Base-by-base conservation (phyloP, 2,888 invertebrate genomes). In the Boloria euphrosyne region DNA sequence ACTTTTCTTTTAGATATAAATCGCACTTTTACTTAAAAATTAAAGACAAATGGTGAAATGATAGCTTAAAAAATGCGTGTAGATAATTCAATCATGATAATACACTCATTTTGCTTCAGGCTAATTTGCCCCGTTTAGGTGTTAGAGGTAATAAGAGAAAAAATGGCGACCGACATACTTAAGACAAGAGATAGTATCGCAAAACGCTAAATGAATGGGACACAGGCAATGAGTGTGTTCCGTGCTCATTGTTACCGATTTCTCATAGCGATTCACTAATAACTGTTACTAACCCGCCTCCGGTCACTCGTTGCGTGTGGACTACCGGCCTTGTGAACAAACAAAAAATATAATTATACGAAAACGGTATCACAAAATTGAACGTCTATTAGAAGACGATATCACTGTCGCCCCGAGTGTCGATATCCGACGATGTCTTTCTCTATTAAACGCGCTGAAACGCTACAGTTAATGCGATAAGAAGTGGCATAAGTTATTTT, bases 171-270 rank as follows among this genome's bases (percentile, higher is more conserved):
- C 88, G 75, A 89, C 83, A 89, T 89, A 84, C 65, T 80, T 80
- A 62, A 82, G 81, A 84, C 80, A 81, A 79, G 79, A 83, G 85
- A 85, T 84, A 79, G 79, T 75, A 80, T 81, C 78, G 81, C 80
- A 85, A 87, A 86, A 85, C 86, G 76, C 80, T 80, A 85, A 89
- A 87, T 86, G 85, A 90, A 89, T 89, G 85, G 81, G 83, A 83
- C 80, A 75, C 74, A 72, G 78, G 82, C 86, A 85, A 87, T 84
- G 87, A 84, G 82, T 81, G 82, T 85, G 84, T 89, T 88, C 82
- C 86, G 88, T 88, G 89, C 81, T 87, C 87, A 89, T 90, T 90
- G 89, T 89, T 84, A 83, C 77, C 81, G 86, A 90, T 90, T 88
- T 90, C 90, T 85, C 84, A 84, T 81, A 82, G 85, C 81, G 84